Conservation (phyloP, 2,113 vertebrate species). For the Leucopternis melanops region DNA sequence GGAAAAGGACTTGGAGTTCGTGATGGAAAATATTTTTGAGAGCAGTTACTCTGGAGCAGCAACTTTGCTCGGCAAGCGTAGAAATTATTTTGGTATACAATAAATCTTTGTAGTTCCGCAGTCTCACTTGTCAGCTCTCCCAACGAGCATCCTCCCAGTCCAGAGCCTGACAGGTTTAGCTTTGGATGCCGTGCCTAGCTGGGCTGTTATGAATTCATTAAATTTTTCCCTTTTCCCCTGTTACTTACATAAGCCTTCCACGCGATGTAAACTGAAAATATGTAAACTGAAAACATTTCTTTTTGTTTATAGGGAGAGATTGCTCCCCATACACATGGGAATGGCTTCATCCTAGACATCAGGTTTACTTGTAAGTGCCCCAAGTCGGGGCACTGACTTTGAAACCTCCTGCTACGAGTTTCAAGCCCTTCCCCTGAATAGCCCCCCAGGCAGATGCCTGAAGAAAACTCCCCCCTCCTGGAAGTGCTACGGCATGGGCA, state of each 20-base stretch:
- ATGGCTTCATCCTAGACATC: background rate
- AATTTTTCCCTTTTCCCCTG: background rate
- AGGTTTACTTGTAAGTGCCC: background rate
- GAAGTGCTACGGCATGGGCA: background rate
- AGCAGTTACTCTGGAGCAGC: background rate
- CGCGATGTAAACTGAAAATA: background rate
- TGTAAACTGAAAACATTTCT: background rate
- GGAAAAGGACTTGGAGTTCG: slow-evolving; percentile 26
- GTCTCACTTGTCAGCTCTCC: slow-evolving; percentile 21
- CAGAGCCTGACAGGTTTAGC: background rate
- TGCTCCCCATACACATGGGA: background rate
- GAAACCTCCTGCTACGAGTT: background rate
- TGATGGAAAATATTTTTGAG: slow-evolving; percentile 23
- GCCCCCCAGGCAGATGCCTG: background rate
- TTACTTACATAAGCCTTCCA: background rate
- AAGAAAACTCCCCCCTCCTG: background rate
- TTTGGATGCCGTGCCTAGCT: background rate
- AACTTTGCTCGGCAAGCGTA: background rate
- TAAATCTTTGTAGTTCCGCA: slow-evolving; percentile 21
- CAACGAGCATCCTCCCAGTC: background rate
- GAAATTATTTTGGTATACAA: background rate
- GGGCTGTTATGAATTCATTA: background rate
- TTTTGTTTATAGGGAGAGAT: background rate
- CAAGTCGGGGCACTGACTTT: background rate
- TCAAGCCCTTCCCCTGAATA: background rate